Evolutionary conservation across 2,797 vertebrate genomes (phyloP), one percentile per base, ranked within the genome.

Genomic region (Mormyrops attenuatus): DNA sequence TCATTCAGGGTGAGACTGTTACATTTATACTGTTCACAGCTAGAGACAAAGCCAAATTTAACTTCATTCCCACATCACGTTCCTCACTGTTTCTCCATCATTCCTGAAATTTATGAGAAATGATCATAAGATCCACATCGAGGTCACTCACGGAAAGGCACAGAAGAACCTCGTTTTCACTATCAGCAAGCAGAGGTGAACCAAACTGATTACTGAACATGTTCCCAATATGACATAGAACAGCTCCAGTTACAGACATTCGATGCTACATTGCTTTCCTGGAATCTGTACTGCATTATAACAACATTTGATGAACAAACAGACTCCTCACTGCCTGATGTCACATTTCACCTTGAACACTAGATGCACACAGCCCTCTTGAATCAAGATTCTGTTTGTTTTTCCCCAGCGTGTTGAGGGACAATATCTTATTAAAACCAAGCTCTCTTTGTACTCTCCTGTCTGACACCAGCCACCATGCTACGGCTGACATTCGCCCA

Each of bases 401-500:
- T 80, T 80, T 49, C 47, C 22, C 41, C n/a, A 5, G 20, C 1
- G 8, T 50, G 20, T 85, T 85, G 20, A 84, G 80, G n/a, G 47
- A 50, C 80, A 84, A 26, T 85, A 38, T 85, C 82, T 44, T 50
- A 50, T 26, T 80, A 57, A 86, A 85, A 80, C 49, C 60, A 85
- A 80, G 82, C 53, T 55, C 66, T 13, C 34, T 20, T 47, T 47
- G 82, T 85, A 47, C 8, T 85, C 41, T 11, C 66, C 77, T 88
- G 88, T 89, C 38, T 90, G 22, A 89, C 88, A 8, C 17, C 73
- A 88, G 73, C 57, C 38, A 89, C 85, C 6, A 47, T 87, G 88
- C 91, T 91, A 80, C 50, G 63, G 80, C 91, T 92, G 93, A 93
- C 94, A 92, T 92, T 90, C 92, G 90, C 44, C 91, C 91, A 91